Percentiles rank a stretch among this genome's conserved stretches.
These are phyloP conservation scores for Crematogaster levior DNA, from an alignment of 2,888 invertebrate genomes.

Conservation along the genomic window DNA sequence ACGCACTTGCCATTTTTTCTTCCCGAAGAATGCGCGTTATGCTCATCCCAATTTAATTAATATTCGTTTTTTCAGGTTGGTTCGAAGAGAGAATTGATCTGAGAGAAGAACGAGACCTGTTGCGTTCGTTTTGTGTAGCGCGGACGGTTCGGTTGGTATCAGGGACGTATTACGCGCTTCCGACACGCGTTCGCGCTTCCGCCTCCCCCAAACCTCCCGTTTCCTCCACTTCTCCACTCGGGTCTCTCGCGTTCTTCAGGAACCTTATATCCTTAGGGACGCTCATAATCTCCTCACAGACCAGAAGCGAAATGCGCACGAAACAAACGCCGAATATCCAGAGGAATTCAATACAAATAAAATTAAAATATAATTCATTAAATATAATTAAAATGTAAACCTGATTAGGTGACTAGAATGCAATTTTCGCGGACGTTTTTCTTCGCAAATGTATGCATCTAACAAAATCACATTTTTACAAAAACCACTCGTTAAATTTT, in stretches of 20 bases:
- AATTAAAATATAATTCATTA: no score
- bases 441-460: background rate
- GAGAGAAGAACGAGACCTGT: conserved; percentile 27
- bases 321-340: conserved; percentile 49
- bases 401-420: conserved; percentile 11
- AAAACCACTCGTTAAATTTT: conserved; percentile 12
- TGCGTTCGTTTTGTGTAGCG: conserved; percentile 65
- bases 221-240: background rate
- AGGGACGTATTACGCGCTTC: conserved; percentile 66
- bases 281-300: conserved; percentile 79
- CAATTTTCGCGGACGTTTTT: conserved; percentile 12
- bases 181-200: conserved; percentile 18
- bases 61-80: conserved; percentile 20
- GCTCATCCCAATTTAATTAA: background rate
- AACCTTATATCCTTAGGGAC: conserved; percentile 80
- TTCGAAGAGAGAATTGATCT: background rate
- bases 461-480: background rate
- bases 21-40: background rate
- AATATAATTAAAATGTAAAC: conserved; percentile 18
- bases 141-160: conserved; percentile 65
- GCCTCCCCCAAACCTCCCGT: conserved; percentile 1
- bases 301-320: conserved; percentile 75
- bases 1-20: background rate
- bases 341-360: background rate
- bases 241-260: conserved; percentile 16